Evolutionary conservation across 2,888 invertebrate genomes (phyloP).

Genomic region (Alentia gelatinosa): DNA sequence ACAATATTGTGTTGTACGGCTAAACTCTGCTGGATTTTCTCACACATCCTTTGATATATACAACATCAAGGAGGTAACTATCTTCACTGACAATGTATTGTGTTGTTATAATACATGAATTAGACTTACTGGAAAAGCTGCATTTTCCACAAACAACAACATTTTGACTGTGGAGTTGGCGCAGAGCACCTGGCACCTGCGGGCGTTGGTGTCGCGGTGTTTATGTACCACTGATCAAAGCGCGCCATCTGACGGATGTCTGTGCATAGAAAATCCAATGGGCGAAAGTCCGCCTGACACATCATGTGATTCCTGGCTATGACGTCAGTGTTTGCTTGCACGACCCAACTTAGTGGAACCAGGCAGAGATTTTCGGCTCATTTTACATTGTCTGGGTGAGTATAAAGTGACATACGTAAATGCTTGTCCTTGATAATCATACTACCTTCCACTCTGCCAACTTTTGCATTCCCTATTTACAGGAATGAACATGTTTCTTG

Average conservation of each 20-base stretch:
- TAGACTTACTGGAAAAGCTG: slow-evolving; percentile 73
- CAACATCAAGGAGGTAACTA: no score
- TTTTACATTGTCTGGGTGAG: neutral
- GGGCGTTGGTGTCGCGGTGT: neutral
- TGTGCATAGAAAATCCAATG: neutral
- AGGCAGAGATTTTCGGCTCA: neutral
- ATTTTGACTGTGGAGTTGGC: slow-evolving; percentile 64
- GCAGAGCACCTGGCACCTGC: neutral
- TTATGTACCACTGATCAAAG: neutral
- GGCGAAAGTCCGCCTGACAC: slow-evolving; percentile 26
- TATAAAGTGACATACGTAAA: neutral
- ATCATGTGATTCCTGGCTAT: slow-evolving; percentile 41
- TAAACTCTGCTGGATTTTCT: neutral
- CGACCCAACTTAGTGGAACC: neutral
- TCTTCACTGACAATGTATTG: no score
- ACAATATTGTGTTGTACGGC: slow-evolving; percentile 12
- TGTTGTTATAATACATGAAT: neutral
- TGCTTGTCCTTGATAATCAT: neutral
- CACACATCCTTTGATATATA: neutral
- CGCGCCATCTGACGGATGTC: neutral
- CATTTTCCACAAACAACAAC: slow-evolving; percentile 75
- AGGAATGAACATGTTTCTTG: neutral
- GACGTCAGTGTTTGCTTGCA: slow-evolving; percentile 33
- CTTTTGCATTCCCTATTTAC: neutral
- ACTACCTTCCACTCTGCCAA: neutral